These are phyloP conservation scores for Eira barbara DNA, from an alignment of 2,113 vertebrate species.

Conservation along the genomic window DNA sequence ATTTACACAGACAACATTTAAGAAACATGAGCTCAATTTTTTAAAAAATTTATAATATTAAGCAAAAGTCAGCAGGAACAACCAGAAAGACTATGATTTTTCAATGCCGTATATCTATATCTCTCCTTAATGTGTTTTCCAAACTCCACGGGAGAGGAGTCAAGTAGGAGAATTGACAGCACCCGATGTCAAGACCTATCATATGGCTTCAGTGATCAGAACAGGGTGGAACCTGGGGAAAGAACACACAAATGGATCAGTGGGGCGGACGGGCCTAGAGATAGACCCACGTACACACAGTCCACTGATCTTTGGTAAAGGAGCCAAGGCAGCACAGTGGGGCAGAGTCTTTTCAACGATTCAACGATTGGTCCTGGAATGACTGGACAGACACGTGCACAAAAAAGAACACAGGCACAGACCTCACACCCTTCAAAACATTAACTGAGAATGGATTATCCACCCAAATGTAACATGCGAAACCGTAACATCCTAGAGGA, in stretches of 20 bases:
- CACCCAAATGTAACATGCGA: too few relatives aligned
- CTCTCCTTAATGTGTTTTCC: neutral
- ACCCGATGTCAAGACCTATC: accelerated
- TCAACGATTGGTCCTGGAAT: neutral
- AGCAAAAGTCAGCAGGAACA: neutral
- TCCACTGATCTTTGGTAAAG: neutral
- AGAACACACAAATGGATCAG: neutral
- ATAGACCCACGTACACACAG: neutral
- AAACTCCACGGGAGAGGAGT: neutral
- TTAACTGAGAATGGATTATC: neutral
- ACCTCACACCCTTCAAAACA: neutral
- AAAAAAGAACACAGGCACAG: neutral
- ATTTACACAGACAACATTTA: neutral
- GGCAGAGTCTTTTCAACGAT: neutral
- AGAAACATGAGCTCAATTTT: neutral
- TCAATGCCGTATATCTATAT: too few relatives aligned
- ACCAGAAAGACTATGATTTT: neutral
- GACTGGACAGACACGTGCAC: neutral
- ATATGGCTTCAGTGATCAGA: accelerated
- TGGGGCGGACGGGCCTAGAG: neutral
- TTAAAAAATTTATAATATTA: neutral
- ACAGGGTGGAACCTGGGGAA: accelerated
- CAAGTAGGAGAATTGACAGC: too few relatives aligned
- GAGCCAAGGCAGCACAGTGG: accelerated
- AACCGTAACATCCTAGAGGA: neutral